Evolutionary conservation across 2,797 vertebrate species (phyloP).

Genomic region (Antennarius maculatus): DNA sequence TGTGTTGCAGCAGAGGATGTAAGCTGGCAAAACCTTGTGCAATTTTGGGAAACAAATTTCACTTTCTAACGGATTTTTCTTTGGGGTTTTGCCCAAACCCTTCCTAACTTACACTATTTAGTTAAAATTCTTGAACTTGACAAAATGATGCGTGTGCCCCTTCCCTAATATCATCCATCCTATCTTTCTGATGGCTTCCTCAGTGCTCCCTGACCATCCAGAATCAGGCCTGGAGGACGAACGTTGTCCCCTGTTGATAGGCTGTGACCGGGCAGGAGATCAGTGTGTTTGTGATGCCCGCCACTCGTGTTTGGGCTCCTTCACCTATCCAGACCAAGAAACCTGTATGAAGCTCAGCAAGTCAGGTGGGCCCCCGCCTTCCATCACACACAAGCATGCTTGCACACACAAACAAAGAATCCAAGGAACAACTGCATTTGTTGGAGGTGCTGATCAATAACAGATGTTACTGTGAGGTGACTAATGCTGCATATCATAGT

Average conservation of each 20-base stretch:
- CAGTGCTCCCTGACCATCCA: slow-evolving; percentile 71
- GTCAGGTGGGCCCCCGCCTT: slow-evolving; percentile 70
- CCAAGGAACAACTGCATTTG: slow-evolving; percentile 49
- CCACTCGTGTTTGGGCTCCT: slow-evolving; percentile 79
- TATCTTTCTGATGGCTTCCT: not conserved
- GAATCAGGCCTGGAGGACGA: slow-evolving; percentile 78
- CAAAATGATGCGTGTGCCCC: not conserved
- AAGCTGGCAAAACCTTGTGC: slow-evolving; percentile 18
- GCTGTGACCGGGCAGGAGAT: slow-evolving; percentile 76
- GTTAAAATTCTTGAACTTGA: not conserved
- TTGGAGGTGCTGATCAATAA: slow-evolving; percentile 67
- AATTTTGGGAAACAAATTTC: slow-evolving; percentile 21
- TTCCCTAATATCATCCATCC: not conserved
- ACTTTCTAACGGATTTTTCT: slow-evolving; percentile 7
- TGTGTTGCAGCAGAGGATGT: slow-evolving; percentile 39
- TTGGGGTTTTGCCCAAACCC: slow-evolving; percentile 2
- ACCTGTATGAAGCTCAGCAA: slow-evolving; percentile 72
- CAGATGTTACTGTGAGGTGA: slow-evolving; percentile 72
- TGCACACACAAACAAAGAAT: not conserved
- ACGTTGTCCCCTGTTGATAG: slow-evolving; percentile 79
- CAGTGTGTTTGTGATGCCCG: slow-evolving; percentile 80
- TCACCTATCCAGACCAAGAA: slow-evolving; percentile 77
- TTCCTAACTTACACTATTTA: not conserved
- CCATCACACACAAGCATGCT: slow-evolving; percentile 11
- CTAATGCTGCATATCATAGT: slow-evolving; percentile 68